These are phyloP conservation scores for Nansenia antarctica DNA, from an alignment of 2,113 vertebrate species.

Conservation along the genomic window DNA sequence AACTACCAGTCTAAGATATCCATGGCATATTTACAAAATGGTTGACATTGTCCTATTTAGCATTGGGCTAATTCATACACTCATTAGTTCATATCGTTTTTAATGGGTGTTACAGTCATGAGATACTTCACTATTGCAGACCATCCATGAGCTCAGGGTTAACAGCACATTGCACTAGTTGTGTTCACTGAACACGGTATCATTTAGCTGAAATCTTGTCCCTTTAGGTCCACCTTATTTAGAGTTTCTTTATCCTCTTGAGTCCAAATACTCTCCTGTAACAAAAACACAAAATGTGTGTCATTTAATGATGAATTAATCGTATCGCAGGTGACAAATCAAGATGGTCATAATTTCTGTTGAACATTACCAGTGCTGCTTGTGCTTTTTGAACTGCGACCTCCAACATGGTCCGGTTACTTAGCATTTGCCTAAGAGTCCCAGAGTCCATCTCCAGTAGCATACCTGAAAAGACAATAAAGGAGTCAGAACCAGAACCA, in stretches of 20 bases:
- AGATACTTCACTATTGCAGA: too few relatives aligned
- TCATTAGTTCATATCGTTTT: too few relatives aligned
- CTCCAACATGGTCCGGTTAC: conserved; percentile 63
- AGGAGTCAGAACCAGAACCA: not conserved
- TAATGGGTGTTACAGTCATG: too few relatives aligned
- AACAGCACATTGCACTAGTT: not conserved
- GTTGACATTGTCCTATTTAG: too few relatives aligned
- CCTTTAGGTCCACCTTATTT: not conserved
- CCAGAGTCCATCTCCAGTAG: conserved; percentile 75
- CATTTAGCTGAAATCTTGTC: not conserved
- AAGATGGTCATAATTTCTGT: conserved; percentile 2
- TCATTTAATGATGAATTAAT: not conserved
- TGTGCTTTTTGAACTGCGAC: conserved; percentile 75
- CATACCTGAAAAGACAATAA: conserved; percentile 68
- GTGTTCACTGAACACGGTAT: not conserved
- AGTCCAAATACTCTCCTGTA: not conserved
- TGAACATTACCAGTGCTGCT: conserved; percentile 49
- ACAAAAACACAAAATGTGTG: not conserved
- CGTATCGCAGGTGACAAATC: not conserved
- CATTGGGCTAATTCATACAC: too few relatives aligned
- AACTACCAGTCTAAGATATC: not conserved
- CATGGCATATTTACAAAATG: too few relatives aligned
- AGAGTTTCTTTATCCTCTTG: not conserved
- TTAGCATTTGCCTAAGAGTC: conserved; percentile 64
- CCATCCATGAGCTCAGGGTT: not conserved